Evolutionary conservation across 2,888 invertebrate species (phyloP).

Genomic region (Pediacus dermestoides): DNA sequence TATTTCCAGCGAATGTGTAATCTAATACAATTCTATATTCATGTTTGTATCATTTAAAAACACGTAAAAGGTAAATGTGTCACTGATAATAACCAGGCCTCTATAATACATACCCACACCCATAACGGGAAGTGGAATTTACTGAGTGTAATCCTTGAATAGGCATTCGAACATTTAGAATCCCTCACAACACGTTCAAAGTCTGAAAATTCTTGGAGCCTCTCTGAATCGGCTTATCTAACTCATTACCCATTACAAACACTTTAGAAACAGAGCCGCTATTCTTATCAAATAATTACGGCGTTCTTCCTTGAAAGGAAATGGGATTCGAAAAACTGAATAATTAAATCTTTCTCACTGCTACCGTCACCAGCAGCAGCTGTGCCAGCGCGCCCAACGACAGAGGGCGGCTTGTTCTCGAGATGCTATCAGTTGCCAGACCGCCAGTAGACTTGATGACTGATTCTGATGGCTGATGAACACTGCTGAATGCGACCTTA

Average conservation of each 20-base stretch:
- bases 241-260: constrained; percentile 34
- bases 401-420: constrained; percentile 7
- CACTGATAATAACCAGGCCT: constrained; percentile 1
- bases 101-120: constrained; percentile 1
- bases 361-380: constrained; percentile 28
- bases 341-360: constrained; percentile 29
- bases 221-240: constrained; percentile 26
- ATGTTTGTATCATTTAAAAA: too few species aligned
- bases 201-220: constrained; percentile 9
- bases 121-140: constrained; percentile 1
- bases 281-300: constrained; percentile 34
- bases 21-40: too few species aligned
- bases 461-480: constrained; percentile 11
- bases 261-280: constrained; percentile 32
- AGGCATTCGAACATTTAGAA: background rate
- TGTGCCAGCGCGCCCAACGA: constrained; percentile 1
- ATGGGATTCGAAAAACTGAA: constrained; percentile 24
- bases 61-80: background rate
- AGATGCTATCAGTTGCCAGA: constrained; percentile 25
- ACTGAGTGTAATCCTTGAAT: too few species aligned
- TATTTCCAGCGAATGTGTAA: too few species aligned
- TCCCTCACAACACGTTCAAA: constrained; percentile 24
- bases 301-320: constrained; percentile 23
- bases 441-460: constrained; percentile 24
- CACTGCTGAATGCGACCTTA: background rate